Evolutionary conservation across 2,888 invertebrate genomes (phyloP).

Genomic region (Adelognathus sp.): DNA sequence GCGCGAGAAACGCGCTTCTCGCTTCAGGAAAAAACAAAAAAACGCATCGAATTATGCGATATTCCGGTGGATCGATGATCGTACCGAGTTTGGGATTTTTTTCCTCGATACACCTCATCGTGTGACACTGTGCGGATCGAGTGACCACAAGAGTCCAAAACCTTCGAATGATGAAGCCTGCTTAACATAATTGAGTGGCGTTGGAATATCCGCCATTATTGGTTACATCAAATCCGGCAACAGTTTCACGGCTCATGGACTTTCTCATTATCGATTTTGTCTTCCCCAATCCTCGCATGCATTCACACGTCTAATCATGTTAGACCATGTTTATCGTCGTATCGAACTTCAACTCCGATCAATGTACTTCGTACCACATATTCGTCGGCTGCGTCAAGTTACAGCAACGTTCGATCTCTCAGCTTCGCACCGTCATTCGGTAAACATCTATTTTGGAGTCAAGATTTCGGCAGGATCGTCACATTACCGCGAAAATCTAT

Average conservation of each 20-base stretch:
- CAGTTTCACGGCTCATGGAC: slow-evolving; percentile 67
- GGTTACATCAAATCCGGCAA: slow-evolving; percentile 67
- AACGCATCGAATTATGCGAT: background rate
- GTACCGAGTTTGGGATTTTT: background rate
- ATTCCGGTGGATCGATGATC: background rate
- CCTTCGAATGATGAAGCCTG: slow-evolving; percentile 50
- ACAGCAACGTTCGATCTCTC: background rate
- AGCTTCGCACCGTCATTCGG: too few species aligned
- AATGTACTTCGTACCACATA: background rate
- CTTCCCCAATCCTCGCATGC: slow-evolving; percentile 56
- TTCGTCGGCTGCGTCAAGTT: background rate
- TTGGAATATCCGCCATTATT: slow-evolving; percentile 59
- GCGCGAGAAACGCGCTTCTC: background rate
- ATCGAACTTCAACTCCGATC: background rate
- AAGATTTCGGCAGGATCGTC: too few species aligned
- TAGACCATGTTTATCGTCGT: background rate
- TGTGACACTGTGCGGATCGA: background rate
- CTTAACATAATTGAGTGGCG: slow-evolving; percentile 71
- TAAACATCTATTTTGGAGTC: too few species aligned
- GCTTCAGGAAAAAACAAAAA: background rate
- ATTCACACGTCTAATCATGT: slow-evolving; percentile 61
- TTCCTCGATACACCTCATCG: background rate
- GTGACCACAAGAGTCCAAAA: background rate
- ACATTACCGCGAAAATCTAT: too few species aligned
- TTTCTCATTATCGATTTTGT: slow-evolving; percentile 55